Base-by-base conservation (phyloP, 1,140 invertebrate species). In the Cyclina sinensis region DNA sequence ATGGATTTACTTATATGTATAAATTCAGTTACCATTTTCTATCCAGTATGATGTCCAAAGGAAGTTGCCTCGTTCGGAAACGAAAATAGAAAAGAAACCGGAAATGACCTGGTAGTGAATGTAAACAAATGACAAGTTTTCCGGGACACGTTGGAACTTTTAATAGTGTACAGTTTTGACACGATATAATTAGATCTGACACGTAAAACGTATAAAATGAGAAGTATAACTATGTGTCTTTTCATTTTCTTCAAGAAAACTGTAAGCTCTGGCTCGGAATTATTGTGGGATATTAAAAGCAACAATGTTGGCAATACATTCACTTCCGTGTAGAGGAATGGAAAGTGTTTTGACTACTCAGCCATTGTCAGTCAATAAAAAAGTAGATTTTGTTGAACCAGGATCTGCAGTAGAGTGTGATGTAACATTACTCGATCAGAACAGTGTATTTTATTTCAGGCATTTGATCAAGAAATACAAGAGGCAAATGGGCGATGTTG, bases 391-490 rank as follows among this genome's bases (percentile, higher is more conserved):
- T 59, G 30, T 11, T 62, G 59, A 81, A n/a, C 24, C 21, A 7
- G 46, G 30, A 65, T 35, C 18, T 24, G 16, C 18, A 1, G 3
- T 7, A 39, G 79, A 81, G 5, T 18, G 51, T 24, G 68, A 74
- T 24, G 84, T 48, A 16, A 35, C 32, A 48, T 35, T 73, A 32
- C 39, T 88, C 12, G 86, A 88, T 62, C 76, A 78, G 30, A 88
- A 51, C n/a, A 88, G 62, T 48, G 78, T 37, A 21, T 35, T 70
- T 54, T 88, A 88, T 76, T 89, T 93, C 35, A 93, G 90, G 86
- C 86, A 90, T 59, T 84, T 94, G 37, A 85, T 94, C 16, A 86
- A 86, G 27, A 93, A 92, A 83, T 94, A 94, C 74, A 93, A 86
- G 82, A 94, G 90, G 83, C 79, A 89, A 62, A 91, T 91, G 89